Evolutionary conservation across 2,113 vertebrate species (phyloP).

Genomic region (Regulus satrapa): DNA sequence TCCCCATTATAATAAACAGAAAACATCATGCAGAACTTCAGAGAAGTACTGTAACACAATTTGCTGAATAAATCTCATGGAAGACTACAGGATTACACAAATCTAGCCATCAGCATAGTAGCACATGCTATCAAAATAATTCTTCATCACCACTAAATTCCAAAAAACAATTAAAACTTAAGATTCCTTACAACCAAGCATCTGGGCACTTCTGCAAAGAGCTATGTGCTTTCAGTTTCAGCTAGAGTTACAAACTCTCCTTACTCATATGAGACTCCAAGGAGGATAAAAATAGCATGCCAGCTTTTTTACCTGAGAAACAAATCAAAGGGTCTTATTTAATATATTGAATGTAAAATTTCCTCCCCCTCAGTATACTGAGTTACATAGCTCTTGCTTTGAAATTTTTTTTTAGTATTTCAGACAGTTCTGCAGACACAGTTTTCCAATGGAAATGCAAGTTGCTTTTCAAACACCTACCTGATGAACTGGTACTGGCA

Average conservation of each 20-base stretch:
- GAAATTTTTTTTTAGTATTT: not conserved
- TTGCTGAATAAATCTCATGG: not conserved
- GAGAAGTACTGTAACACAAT: not conserved
- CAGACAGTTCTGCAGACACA: not conserved
- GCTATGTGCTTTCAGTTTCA: not conserved
- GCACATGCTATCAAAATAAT: not conserved
- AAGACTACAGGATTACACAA: not conserved
- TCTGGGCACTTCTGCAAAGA: not conserved
- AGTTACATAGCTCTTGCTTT: not conserved
- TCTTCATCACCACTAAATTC: not conserved
- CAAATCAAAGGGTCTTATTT: not conserved
- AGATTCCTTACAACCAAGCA: not conserved
- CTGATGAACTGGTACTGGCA: conserved; percentile 62
- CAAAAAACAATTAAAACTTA: not conserved
- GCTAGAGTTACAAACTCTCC: not conserved
- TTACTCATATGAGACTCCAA: not conserved
- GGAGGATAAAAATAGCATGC: not conserved
- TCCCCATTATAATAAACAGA: not conserved
- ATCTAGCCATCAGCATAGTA: not conserved
- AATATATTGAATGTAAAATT: not conserved
- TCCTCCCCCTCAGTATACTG: fast-evolving
- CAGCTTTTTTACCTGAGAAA: not conserved
- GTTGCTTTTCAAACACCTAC: conserved; percentile 9
- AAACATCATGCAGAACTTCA: not conserved
- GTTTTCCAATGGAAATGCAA: not conserved